Base-by-base conservation (phyloP, 2,113 vertebrate genomes). In the Scomber colias region DNA sequence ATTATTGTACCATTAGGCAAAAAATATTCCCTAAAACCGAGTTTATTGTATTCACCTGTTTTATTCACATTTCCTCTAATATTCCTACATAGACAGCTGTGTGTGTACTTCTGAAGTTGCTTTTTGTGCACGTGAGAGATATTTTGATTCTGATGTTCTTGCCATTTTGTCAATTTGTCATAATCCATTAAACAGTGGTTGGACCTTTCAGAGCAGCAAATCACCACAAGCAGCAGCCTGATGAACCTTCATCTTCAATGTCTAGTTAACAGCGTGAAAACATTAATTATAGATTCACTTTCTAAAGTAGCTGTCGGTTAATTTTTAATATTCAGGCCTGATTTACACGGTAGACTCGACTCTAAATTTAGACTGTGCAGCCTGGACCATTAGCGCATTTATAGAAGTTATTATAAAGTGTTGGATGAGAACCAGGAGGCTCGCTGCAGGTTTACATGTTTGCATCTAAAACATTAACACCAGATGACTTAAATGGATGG, bases 361-460 rank as follows among this genome's bases (percentile, higher is more conserved):
- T 63, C 55, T 72, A 72, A 48, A 57, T 69, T 57, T 64, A 77
- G 67, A 67, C n/a, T 11, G 31, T 11, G 45, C 31, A 46, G 14
- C 45, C 9, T 13, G 19, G 11, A 15, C 19, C 24, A 10, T 9
- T 13, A 15, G 0, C 6, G 64, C 11, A 19, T 69, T 9, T 13
- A n/a, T 11, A 19, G 12, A 57, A 30, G 15, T 27, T 48, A 11
- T 51, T 2, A 1, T 13, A 3, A 40, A 40, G 35, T 40, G 35
- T 40, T 40, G 8, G 35, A 7, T 40, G 35, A 40, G 35, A 40
- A 40, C 1, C 35, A 40, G 35, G 35, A 40, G 35, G 2, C 7
- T 40, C 35, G 7, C 35, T 40, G 35, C 35, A 40, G 35, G 7
- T 40, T 40, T 40, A 8, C 8, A 40, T 9, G 7, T 40, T 40